Evolutionary conservation across 2,797 vertebrate genomes (phyloP).

Genomic region (Cirrhinus molitorella): DNA sequence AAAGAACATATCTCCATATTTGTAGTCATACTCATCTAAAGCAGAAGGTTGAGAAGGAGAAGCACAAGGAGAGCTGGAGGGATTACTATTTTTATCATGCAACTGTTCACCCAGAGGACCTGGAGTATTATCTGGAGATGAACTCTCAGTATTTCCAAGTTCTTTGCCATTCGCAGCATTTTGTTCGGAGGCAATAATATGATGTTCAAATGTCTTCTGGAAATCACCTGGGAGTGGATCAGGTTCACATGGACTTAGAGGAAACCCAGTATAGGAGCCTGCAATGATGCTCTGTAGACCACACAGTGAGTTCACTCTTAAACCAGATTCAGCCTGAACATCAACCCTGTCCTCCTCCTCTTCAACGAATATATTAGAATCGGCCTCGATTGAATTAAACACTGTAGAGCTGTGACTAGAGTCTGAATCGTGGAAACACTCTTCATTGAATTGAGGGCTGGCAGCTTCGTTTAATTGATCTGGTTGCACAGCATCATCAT

Average conservation of each 20-base stretch:
- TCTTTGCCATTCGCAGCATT: conserved; percentile 28
- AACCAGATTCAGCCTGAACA: conserved; percentile 29
- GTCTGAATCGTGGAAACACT: conserved; percentile 34
- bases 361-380: conserved; percentile 43
- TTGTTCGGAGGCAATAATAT: conserved; percentile 4
- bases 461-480: neutral
- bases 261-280: conserved; percentile 60
- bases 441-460: conserved; percentile 14
- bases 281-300: conserved; percentile 60
- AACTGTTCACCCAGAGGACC: conserved; percentile 6
- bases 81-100: conserved; percentile 21
- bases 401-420: conserved; percentile 56
- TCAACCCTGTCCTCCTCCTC: conserved; percentile 29
- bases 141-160: neutral
- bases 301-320: conserved; percentile 43
- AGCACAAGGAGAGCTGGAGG: neutral
- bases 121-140: conserved; percentile 1
- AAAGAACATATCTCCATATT: conserved; percentile 64
- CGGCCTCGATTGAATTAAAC: conserved; percentile 55
- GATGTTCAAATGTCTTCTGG: conserved; percentile 27
- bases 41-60: conserved; percentile 26
- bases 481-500: neutral
- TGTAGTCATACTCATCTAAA: conserved; percentile 53
- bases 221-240: conserved; percentile 16
- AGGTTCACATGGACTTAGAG: conserved; percentile 58